Evolutionary conservation across 2,888 invertebrate species (phyloP).

Genomic region (Tholera decimalis): DNA sequence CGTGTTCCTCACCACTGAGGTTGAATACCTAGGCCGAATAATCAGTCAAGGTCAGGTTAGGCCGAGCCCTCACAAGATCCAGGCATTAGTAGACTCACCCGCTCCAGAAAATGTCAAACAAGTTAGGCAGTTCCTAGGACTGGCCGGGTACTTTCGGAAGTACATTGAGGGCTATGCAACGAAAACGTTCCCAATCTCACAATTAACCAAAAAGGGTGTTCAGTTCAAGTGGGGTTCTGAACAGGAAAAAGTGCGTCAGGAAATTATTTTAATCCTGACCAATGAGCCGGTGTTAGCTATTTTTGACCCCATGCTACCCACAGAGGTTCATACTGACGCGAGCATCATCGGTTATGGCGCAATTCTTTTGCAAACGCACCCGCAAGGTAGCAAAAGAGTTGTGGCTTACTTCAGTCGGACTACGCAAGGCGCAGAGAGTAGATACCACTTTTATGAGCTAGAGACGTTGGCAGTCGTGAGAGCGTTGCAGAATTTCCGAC

Average conservation of each 20-base stretch:
- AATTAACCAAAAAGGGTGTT: slow-evolving; percentile 22
- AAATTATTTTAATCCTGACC: slow-evolving; percentile 12
- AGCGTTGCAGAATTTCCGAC: slow-evolving; percentile 52
- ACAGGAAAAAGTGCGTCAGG: slow-evolving; percentile 7
- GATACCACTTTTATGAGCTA: no score
- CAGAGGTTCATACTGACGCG: slow-evolving; percentile 18
- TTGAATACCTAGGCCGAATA: slow-evolving; percentile 60
- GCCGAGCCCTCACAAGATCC: slow-evolving; percentile 15
- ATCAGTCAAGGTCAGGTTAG: slow-evolving; percentile 60
- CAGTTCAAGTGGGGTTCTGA: slow-evolving; percentile 21
- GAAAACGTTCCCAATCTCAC: slow-evolving; percentile 28
- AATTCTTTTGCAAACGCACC: background rate
- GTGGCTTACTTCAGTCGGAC: background rate
- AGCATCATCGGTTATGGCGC: slow-evolving; percentile 35
- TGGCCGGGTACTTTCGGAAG: slow-evolving; percentile 15
- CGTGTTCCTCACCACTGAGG: slow-evolving; percentile 40
- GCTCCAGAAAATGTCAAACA: slow-evolving; percentile 1
- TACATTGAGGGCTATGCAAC: slow-evolving; percentile 39
- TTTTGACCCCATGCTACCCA: background rate
- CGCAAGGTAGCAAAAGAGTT: background rate
- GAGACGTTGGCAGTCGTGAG: slow-evolving; percentile 52
- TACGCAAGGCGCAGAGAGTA: no score
- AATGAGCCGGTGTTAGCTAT: background rate
- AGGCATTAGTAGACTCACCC: background rate
- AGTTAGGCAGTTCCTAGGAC: slow-evolving; percentile 15